Evolutionary conservation across 2,113 vertebrate genomes (phyloP), one percentile per base, ranked within the genome.

Genomic region (Lipophrys pholis): DNA sequence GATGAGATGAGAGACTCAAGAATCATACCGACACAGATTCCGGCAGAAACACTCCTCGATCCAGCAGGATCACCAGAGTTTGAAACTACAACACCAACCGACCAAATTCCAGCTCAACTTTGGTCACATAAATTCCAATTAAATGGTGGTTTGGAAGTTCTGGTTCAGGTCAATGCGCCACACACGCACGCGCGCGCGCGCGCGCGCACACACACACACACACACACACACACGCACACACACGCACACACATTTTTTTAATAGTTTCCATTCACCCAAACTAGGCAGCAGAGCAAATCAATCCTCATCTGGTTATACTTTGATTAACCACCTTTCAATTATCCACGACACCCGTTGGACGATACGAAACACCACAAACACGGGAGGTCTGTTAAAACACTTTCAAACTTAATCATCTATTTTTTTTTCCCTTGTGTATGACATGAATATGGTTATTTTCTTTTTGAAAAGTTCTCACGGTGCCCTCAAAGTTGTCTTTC

Each of bases 241-340:
- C 64, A 55, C 53, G 10, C 21, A 11, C 35, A 39, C 39, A 11
- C 21, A 43, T 39, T 74, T 69, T 72, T 73, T 83, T 21, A 92
- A 90, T 90, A 88, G 86, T 84, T 93, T 91, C 91, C 91, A 92
- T 91, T 86, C 89, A 88, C 21, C 21, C 21, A 30, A 30, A 30
- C 21, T 30, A 30, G 21, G 21, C 21, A 30, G 76, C 76, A 75
- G 72, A 81, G 65, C 78, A 89, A 75, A 84, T 91, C 91, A 73
- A 80, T 90, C 89, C 94, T 94, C 95, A 94, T 94, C 93, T 95
- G 94, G 85, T 92, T 92, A 87, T 87, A 90, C 90, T 94, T 90
- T 90, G 73, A 94, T 93, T 87, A 93, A 93, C 76, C 87, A 89
- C 85, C 84, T 89, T 85, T 89, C 80, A 92, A 91, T 91, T 89